Percentiles rank a stretch among this genome's conserved stretches.
Evolutionary conservation across 2,113 vertebrate species (phyloP).

Genomic region (Sclerurus mexicanus): DNA sequence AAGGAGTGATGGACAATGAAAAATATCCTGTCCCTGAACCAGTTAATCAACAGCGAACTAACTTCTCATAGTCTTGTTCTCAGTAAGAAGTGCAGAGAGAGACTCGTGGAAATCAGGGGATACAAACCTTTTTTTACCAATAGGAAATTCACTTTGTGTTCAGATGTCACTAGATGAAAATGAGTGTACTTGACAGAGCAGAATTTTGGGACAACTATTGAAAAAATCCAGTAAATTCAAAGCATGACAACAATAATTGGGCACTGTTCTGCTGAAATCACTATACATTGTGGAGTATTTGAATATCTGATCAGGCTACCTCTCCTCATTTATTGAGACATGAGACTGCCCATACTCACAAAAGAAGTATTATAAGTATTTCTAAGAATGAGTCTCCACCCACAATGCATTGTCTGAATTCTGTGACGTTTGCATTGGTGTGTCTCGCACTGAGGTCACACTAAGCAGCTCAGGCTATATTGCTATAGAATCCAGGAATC

Average conservation of each 20-base stretch:
- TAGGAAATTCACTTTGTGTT: not conserved
- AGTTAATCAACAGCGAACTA: not conserved
- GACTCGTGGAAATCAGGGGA: not conserved
- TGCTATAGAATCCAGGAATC: not conserved
- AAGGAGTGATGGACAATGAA: not conserved
- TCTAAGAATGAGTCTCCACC: not conserved
- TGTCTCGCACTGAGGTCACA: not conserved
- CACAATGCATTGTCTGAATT: not conserved
- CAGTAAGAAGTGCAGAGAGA: not conserved
- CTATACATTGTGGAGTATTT: not conserved
- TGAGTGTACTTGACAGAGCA: not conserved
- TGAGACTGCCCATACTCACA: not conserved
- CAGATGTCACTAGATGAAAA: not conserved
- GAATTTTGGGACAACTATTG: not conserved
- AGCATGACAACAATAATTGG: not conserved
- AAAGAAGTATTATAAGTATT: not conserved
- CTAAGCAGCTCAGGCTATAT: not conserved
- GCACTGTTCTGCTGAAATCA: not conserved
- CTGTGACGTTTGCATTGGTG: not conserved
- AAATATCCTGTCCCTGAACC: not conserved
- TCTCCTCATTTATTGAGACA: not conserved
- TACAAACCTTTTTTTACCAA: not conserved
- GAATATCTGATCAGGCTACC: not conserved
- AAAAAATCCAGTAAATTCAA: not conserved
- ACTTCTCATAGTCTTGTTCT: not conserved